Percentiles rank a stretch among this genome's conserved stretches.
Conservation (phyloP, 2,797 vertebrate species). For the Delichon dasypus region DNA sequence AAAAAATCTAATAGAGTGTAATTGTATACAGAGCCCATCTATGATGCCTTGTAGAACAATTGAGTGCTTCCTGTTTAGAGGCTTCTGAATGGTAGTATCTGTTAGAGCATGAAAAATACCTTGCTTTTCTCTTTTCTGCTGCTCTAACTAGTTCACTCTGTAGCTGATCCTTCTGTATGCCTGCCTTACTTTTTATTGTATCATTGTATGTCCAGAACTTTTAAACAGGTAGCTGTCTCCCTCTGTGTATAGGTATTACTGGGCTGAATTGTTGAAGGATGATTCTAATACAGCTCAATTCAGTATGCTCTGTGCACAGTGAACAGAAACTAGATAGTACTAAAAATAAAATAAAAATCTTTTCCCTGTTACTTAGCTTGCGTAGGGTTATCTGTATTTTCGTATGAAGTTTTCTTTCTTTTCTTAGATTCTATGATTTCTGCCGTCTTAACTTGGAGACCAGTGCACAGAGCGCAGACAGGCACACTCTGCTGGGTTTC, state of each 20-base stretch:
- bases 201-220: not conserved
- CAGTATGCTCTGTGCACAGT: not conserved
- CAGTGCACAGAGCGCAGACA: not conserved
- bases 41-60: not conserved
- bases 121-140: not conserved
- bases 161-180: not conserved
- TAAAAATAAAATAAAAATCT: not conserved
- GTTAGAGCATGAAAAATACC: not conserved
- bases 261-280: not conserved
- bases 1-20: not conserved
- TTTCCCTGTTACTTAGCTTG: not conserved
- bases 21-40: not conserved
- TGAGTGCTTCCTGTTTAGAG: not conserved
- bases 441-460: not conserved
- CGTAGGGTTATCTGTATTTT: not conserved
- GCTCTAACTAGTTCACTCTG: not conserved
- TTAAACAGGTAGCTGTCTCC: not conserved
- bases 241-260: not conserved
- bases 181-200: not conserved
- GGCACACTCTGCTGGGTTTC: rapidly evolving
- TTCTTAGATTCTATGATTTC: not conserved
- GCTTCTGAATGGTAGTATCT: not conserved
- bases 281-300: not conserved
- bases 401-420: not conserved
- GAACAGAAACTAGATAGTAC: not conserved